phyloP scores from a whole-genome alignment of 1,140 invertebrate genomes.

The Delia radicum region DNA sequence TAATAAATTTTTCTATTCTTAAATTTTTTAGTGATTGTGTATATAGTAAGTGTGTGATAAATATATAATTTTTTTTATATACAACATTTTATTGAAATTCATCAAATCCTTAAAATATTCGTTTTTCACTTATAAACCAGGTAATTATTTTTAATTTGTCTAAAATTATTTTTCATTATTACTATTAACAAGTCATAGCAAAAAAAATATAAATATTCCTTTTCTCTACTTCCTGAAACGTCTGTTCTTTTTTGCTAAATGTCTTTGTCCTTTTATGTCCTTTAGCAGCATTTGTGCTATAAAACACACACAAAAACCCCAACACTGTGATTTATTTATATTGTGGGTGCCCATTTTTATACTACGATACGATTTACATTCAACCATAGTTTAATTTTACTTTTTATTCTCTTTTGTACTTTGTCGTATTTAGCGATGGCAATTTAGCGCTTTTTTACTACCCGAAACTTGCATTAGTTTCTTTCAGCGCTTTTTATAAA shows the following conservation, averaged over 20 bases:
- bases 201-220: neutral
- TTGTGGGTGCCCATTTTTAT: neutral
- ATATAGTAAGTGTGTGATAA: neutral
- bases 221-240: no score
- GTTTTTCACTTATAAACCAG: neutral
- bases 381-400: neutral
- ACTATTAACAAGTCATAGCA: neutral
- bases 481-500: no score
- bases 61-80: neutral
- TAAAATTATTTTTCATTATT: neutral
- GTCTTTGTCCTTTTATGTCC: slow-evolving; percentile 1
- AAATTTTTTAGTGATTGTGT: neutral
- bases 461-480: no score
- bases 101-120: neutral
- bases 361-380: no score
- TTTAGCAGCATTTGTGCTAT: neutral
- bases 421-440: neutral
- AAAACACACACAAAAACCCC: neutral
- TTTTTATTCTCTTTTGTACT: neutral
- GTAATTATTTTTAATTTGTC: neutral
- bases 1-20: neutral
- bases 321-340: neutral
- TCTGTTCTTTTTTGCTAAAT: neutral
- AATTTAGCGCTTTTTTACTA: no score
- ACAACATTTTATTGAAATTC: neutral